These are phyloP conservation scores for Sympetrum striolatum DNA, from an alignment of 2,888 invertebrate species.

Conservation along the genomic window DNA sequence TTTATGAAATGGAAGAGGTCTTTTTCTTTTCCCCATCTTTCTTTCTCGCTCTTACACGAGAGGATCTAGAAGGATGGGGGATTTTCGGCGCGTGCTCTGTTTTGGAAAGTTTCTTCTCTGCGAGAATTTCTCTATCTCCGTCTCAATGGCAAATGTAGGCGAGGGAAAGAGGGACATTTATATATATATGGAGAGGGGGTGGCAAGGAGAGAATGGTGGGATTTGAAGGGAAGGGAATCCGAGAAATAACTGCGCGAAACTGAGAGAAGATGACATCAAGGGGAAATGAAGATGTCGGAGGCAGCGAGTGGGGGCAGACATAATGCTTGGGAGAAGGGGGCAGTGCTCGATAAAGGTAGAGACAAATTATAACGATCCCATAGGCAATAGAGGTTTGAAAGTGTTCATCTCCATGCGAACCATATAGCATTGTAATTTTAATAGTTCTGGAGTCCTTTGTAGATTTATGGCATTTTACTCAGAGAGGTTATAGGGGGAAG, in stretches of 20 bases:
- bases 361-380: too few relatives aligned
- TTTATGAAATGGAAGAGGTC: background rate
- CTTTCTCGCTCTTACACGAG: background rate
- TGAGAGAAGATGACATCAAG: background rate
- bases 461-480: too few relatives aligned
- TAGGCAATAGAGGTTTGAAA: too few relatives aligned
- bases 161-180: background rate
- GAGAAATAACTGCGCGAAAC: background rate
- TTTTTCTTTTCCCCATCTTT: background rate
- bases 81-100: background rate
- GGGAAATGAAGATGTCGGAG: background rate
- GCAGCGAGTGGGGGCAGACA: background rate
- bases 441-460: too few relatives aligned
- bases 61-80: background rate
- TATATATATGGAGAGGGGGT: background rate
- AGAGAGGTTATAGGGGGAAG: too few relatives aligned
- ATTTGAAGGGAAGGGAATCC: background rate
- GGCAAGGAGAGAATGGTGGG: background rate
- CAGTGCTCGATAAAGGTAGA: background rate
- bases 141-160: background rate
- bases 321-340: background rate
- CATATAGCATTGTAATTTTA: too few relatives aligned
- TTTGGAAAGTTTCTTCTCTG: background rate
- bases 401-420: too few relatives aligned
- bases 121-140: background rate